Percentiles rank a stretch among this genome's conserved stretches.
Conservation (phyloP, 2,113 vertebrate species). For the Ranitomeya variabilis region DNA sequence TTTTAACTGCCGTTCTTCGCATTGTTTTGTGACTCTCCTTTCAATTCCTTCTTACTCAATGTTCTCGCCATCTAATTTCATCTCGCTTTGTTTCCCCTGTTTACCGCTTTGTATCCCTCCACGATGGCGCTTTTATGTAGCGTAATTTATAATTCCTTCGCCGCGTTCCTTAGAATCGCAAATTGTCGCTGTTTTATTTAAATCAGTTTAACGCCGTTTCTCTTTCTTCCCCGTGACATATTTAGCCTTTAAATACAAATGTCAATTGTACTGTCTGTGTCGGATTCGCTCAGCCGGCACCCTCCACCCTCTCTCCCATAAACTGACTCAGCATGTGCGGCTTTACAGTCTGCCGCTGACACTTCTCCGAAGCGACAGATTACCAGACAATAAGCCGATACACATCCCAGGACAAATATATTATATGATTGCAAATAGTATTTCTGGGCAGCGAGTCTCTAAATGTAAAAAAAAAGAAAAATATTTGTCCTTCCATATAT, state of each 20-base stretch:
- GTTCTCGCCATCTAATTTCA: conserved; percentile 4
- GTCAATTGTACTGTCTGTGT: neutral
- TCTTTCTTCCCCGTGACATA: neutral
- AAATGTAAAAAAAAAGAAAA: neutral
- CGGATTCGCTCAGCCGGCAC: neutral
- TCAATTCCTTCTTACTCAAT: conserved; percentile 10
- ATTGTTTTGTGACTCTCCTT: conserved; percentile 16
- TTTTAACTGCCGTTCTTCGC: neutral
- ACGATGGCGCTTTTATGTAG: neutral
- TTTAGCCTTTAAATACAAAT: conserved; percentile 19
- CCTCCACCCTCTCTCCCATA: neutral
- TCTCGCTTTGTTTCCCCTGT: neutral
- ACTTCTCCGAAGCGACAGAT: conserved; percentile 3
- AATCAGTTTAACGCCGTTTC: neutral
- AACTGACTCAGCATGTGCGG: conserved; percentile 21
- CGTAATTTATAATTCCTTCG: neutral
- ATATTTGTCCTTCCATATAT: neutral
- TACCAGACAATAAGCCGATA: neutral
- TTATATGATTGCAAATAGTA: neutral
- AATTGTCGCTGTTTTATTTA: neutral
- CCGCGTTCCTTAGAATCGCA: neutral
- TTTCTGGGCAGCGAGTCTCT: neutral
- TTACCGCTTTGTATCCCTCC: neutral
- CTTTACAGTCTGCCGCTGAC: neutral
- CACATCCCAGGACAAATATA: neutral